Percentiles rank a stretch among this genome's conserved stretches.
Evolutionary conservation across 2,113 vertebrate genomes (phyloP).

Genomic region (Ursus arctos): DNA sequence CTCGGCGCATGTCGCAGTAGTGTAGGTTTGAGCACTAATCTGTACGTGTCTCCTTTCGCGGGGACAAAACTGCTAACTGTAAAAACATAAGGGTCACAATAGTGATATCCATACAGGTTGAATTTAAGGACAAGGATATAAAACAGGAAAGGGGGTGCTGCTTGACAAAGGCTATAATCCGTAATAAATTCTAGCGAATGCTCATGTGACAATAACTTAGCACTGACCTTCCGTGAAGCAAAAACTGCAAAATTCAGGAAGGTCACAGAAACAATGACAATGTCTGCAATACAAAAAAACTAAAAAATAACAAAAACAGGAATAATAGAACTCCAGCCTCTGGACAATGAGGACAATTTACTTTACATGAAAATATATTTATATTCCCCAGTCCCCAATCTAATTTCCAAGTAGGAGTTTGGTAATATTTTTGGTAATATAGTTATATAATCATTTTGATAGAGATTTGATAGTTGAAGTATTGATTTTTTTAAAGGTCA

Average conservation of each 20-base stretch:
- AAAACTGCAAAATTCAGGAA: conserved; percentile 49
- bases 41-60: neutral
- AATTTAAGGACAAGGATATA: neutral
- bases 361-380: neutral
- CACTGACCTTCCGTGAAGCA: neutral
- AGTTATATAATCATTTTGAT: neutral
- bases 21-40: neutral
- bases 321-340: neutral
- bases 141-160: neutral
- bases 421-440: neutral
- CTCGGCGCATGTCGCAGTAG: neutral
- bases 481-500: conserved; percentile 28
- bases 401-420: conserved; percentile 23
- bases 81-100: neutral
- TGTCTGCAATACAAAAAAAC: neutral
- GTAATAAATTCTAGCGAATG: neutral
- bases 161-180: neutral
- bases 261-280: neutral
- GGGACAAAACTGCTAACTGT: neutral
- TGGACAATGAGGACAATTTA: neutral
- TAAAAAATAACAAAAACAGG: neutral
- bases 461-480: neutral
- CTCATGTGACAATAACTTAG: neutral
- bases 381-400: neutral
- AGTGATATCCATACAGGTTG: neutral